A percentile compares a stretch with the other conserved stretches of the same genome.
phyloP scores from a whole-genome alignment of 1,140 invertebrate species.

The Lepidurus packardi region DNA sequence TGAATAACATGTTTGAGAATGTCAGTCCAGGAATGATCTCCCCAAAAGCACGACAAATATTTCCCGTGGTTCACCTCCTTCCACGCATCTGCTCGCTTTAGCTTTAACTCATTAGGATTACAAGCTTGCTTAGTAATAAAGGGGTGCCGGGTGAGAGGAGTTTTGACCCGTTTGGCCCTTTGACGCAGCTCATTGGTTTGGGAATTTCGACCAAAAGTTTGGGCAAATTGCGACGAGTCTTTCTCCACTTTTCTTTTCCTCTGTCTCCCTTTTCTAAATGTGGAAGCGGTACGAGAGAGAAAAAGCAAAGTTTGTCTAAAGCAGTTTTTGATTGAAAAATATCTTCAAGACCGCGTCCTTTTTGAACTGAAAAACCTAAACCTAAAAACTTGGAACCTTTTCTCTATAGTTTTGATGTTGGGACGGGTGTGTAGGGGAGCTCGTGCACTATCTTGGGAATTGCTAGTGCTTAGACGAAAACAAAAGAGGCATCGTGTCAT shows the following conservation, averaged over 20 bases:
- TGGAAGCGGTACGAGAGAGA: no score
- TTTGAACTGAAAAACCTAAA: no score
- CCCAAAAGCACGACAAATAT: not conserved
- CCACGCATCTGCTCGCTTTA: not conserved
- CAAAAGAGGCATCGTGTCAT: slow-evolving; percentile 21
- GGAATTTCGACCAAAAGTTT: not conserved
- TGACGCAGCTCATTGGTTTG: not conserved
- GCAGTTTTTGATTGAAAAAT: no score
- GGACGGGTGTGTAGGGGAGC: not conserved
- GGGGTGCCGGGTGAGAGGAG: not conserved
- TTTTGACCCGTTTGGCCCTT: not conserved
- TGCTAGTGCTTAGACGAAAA: not conserved
- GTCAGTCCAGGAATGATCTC: not conserved
- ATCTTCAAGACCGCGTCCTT: no score
- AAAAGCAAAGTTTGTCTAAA: no score
- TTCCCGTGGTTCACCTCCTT: not conserved
- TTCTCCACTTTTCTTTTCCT: no score
- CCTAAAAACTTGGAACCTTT: not conserved
- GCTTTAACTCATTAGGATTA: slow-evolving; percentile 4
- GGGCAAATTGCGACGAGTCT: not conserved
- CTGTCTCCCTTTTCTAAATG: no score
- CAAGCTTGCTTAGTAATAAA: slow-evolving; percentile 16
- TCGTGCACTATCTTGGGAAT: slow-evolving; percentile 4
- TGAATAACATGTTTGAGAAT: no score
- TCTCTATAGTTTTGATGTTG: not conserved